Percentiles rank a stretch among this genome's conserved stretches.
phyloP scores from a whole-genome alignment of 1,140 invertebrate genomes.

The Trichonephila inaurata region DNA sequence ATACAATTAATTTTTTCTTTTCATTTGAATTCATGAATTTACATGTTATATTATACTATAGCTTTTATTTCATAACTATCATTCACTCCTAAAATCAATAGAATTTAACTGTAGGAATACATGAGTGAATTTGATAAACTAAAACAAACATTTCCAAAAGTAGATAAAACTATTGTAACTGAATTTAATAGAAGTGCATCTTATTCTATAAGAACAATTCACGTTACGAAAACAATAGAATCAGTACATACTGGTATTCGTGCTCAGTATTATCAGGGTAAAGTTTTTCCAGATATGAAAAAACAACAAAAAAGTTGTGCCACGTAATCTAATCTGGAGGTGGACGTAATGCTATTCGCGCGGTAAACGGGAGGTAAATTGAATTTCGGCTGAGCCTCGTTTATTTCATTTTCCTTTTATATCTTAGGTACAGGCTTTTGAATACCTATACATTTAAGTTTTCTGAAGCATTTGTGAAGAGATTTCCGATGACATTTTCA shows the following conservation, averaged over 20 bases:
- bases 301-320: constrained; percentile 10
- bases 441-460: neutral
- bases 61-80: neutral
- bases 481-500: too few species aligned
- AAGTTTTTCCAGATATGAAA: constrained; percentile 7
- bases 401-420: constrained; percentile 21
- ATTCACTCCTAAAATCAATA: neutral
- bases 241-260: neutral
- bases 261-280: neutral
- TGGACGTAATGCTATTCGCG: constrained; percentile 24
- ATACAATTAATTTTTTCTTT: too few species aligned
- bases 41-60: too few species aligned
- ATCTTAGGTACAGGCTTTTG: neutral
- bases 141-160: too few species aligned
- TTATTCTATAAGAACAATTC: neutral
- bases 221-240: neutral
- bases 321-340: constrained; percentile 22
- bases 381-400: neutral
- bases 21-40: too few species aligned
- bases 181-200: neutral
- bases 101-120: neutral
- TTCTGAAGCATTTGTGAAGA: neutral
- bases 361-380: constrained; percentile 36
- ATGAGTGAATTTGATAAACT: too few species aligned
- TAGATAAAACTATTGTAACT: neutral